A percentile compares a stretch with the other conserved stretches of the same genome.
Conservation (phyloP, 2,888 invertebrate genomes). For the Agrochola litura region DNA sequence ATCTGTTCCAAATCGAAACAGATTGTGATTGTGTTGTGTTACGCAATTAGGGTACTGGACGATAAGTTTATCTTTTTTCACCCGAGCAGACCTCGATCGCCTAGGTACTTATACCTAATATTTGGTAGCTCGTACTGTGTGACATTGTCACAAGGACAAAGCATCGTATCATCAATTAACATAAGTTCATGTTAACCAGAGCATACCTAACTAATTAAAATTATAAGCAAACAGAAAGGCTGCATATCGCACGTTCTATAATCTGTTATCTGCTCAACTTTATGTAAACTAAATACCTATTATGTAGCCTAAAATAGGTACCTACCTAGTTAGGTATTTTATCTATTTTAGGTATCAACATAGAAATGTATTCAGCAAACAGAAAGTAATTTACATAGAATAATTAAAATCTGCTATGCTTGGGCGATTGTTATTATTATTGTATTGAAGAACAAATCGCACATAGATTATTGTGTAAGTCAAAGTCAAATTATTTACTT, state of each 20-base stretch:
- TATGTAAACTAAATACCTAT: background rate
- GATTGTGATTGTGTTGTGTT: too few relatives aligned
- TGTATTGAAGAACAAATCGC: background rate
- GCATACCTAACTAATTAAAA: slow-evolving; percentile 31
- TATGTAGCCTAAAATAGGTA: background rate
- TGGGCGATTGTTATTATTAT: background rate
- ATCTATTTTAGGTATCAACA: too few relatives aligned
- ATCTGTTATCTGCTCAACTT: slow-evolving; percentile 22
- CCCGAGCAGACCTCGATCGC: too few relatives aligned
- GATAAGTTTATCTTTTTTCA: too few relatives aligned
- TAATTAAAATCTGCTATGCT: slow-evolving; percentile 11
- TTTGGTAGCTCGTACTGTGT: too few relatives aligned
- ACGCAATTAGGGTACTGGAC: too few relatives aligned
- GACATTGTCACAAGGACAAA: too few relatives aligned
- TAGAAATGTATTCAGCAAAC: background rate
- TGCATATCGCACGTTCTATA: slow-evolving; percentile 28
- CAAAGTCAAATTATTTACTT: too few relatives aligned
- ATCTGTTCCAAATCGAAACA: too few relatives aligned
- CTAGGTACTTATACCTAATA: too few relatives aligned
- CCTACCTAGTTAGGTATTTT: background rate
- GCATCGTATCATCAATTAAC: slow-evolving; percentile 8
- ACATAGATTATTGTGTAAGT: too few relatives aligned
- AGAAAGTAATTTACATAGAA: slow-evolving; percentile 8
- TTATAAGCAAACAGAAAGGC: slow-evolving; percentile 21
- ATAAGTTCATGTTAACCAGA: slow-evolving; percentile 30